Percentiles rank a stretch among this genome's conserved stretches.
Evolutionary conservation across 2,113 vertebrate species (phyloP).

Genomic region (Chitala chitala): DNA sequence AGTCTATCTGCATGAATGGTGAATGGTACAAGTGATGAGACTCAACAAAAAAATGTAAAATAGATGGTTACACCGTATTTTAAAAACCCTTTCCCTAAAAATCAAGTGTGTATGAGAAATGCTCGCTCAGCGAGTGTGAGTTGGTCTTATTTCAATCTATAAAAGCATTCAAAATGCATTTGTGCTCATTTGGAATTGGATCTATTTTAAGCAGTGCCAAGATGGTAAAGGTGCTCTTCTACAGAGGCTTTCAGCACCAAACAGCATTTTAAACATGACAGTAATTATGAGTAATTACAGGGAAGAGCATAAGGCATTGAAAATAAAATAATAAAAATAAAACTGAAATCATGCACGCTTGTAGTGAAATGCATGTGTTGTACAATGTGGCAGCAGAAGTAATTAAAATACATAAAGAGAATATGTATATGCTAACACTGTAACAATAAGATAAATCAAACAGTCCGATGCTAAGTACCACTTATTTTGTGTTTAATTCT

Average conservation of each 20-base stretch:
- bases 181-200: not conserved
- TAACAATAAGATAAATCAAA: not conserved
- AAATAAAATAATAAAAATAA: not conserved
- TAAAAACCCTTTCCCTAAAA: not conserved
- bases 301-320: not conserved
- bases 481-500: no score
- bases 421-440: not conserved
- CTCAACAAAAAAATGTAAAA: not conserved
- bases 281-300: not conserved
- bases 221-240: not conserved
- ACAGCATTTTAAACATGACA: not conserved
- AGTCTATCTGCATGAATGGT: not conserved
- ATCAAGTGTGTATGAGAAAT: not conserved
- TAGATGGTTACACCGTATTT: not conserved
- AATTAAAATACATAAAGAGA: not conserved
- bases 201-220: not conserved
- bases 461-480: no score
- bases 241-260: not conserved
- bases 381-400: conserved; percentile 4
- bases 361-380: not conserved
- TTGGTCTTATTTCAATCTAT: conserved; percentile 1
- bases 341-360: not conserved
- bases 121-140: conserved; percentile 20
- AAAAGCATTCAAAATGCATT: conserved; percentile 1
- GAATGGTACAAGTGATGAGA: not conserved